A percentile compares a stretch with the other conserved stretches of the same genome.
Conservation (phyloP, 2,888 invertebrate genomes). For the Andrena praecox region DNA sequence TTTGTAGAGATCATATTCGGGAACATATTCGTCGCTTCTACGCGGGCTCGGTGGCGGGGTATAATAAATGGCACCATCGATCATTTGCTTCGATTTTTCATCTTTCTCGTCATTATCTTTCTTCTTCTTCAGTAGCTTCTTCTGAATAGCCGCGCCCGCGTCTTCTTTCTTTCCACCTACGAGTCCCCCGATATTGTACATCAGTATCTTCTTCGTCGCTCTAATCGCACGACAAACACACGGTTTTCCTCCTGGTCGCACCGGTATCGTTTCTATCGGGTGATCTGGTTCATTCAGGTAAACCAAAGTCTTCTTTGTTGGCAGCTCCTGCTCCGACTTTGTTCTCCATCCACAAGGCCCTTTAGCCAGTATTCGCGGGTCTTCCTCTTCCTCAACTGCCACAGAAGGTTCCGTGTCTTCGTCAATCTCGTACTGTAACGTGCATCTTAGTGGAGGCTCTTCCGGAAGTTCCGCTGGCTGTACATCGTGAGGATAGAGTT, state of each 20-base stretch:
- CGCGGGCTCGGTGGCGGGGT: constrained; percentile 77
- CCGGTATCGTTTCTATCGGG: constrained; percentile 70
- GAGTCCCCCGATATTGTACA: constrained; percentile 73
- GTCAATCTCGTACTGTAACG: constrained; percentile 18
- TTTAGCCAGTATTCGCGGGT: constrained; percentile 20
- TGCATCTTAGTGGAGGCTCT: constrained; percentile 26
- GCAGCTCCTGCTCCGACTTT: constrained; percentile 74
- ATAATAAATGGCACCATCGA: constrained; percentile 75
- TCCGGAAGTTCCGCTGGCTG: constrained; percentile 66
- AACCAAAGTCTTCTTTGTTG: constrained; percentile 73
- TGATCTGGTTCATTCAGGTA: constrained; percentile 73
- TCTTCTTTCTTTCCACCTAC: constrained; percentile 39
- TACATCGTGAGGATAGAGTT: constrained; percentile 61
- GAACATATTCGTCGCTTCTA: constrained; percentile 79
- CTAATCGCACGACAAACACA: constrained; percentile 80
- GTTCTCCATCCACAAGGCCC: constrained; percentile 75
- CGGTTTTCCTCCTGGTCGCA: constrained; percentile 74
- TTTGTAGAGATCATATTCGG: constrained; percentile 77
- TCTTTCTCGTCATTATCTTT: constrained; percentile 34
- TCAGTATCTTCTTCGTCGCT: constrained; percentile 72
- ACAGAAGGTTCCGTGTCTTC: constrained; percentile 5
- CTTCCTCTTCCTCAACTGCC: background rate
- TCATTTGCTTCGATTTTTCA: constrained; percentile 57
- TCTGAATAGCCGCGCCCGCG: background rate
- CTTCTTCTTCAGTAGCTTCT: constrained; percentile 26